Conservation (phyloP, 2,888 invertebrate genomes). For the Nomada lathburiana region DNA sequence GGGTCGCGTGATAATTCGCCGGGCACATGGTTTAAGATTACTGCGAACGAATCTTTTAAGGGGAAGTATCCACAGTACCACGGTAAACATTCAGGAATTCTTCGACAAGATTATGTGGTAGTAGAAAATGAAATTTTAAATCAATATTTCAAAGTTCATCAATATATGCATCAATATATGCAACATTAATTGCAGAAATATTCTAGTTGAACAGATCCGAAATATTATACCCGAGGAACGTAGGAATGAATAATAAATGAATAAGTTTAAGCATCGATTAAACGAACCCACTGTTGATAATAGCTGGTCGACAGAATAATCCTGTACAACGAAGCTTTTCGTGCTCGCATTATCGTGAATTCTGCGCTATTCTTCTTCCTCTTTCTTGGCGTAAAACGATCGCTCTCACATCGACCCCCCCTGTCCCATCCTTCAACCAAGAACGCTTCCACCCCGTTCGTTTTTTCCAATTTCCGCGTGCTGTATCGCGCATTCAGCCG, state of each 20-base stretch:
- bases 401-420: conserved; percentile 40
- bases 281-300: too few species aligned
- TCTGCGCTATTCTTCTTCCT: conserved; percentile 29
- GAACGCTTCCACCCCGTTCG: conserved; percentile 20
- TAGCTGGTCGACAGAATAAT: conserved; percentile 4
- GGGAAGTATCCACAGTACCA: too few species aligned
- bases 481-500: not conserved
- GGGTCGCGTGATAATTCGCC: not conserved
- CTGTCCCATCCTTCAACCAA: conserved; percentile 54
- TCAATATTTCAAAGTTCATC: too few species aligned
- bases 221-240: too few species aligned
- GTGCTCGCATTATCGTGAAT: conserved; percentile 45
- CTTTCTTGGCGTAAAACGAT: conserved; percentile 50
- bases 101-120: too few species aligned
- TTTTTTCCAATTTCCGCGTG: conserved; percentile 43
- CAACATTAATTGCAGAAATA: too few species aligned
- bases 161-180: too few species aligned
- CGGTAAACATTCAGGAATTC: too few species aligned
- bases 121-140: too few species aligned
- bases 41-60: too few species aligned
- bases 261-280: not conserved
- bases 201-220: too few species aligned
- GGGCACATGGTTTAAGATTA: not conserved
- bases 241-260: not conserved
- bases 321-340: conserved; percentile 6